These are phyloP conservation scores for Drosophila bifasciata DNA, from an alignment of 1,140 invertebrate species.

Conservation along the genomic window DNA sequence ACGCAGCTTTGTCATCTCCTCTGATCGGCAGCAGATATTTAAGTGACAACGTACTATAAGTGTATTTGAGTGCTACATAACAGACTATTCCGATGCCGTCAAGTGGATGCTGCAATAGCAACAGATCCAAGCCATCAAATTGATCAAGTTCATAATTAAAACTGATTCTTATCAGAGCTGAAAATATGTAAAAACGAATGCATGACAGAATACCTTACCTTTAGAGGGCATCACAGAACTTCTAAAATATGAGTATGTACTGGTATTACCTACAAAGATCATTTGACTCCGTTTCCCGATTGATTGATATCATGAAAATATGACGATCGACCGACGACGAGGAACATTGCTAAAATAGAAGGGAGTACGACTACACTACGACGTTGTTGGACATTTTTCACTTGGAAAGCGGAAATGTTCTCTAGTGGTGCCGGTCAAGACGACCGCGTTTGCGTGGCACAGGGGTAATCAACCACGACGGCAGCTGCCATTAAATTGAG, in stretches of 20 bases:
- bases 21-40: constrained; percentile 59
- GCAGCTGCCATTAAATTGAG: constrained; percentile 79
- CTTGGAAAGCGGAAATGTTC: constrained; percentile 77
- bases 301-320: too few species aligned
- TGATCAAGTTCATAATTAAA: constrained; percentile 37
- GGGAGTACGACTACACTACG: constrained; percentile 50
- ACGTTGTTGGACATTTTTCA: constrained; percentile 78
- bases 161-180: constrained; percentile 1
- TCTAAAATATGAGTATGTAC: too few species aligned
- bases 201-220: too few species aligned
- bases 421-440: constrained; percentile 59
- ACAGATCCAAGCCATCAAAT: constrained; percentile 34
- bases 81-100: constrained; percentile 70
- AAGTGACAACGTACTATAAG: constrained; percentile 71
- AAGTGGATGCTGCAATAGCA: constrained; percentile 52
- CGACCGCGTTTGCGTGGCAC: constrained; percentile 22
- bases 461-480: constrained; percentile 77
- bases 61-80: constrained; percentile 80
- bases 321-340: neutral
- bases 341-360: constrained; percentile 1
- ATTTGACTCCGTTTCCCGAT: too few species aligned
- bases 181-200: too few species aligned
- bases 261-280: too few species aligned
- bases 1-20: neutral
- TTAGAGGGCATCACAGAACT: too few species aligned